phyloP scores from a whole-genome alignment of 2,797 vertebrate species.

The Onychomys arenicola region DNA sequence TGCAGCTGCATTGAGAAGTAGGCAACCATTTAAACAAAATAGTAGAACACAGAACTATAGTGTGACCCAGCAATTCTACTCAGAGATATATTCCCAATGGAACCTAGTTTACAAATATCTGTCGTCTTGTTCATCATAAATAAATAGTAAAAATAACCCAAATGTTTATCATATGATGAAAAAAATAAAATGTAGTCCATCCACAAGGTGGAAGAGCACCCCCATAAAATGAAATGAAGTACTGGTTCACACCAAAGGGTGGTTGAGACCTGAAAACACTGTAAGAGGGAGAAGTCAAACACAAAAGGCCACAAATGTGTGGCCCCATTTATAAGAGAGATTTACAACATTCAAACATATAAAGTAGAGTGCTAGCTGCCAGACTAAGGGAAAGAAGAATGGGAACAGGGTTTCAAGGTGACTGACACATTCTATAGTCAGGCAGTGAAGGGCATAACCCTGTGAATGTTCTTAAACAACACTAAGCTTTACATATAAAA shows the following conservation, averaged over 20 bases:
- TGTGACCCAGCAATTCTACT: not conserved
- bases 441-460: not conserved
- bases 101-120: not conserved
- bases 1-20: constrained; percentile 41
- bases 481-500: not conserved
- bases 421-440: not conserved
- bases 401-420: not conserved
- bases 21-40: not conserved
- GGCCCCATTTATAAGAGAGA: too few relatives aligned
- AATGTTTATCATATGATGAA: constrained; percentile 16
- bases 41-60: not conserved
- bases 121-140: not conserved
- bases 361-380: too few relatives aligned
- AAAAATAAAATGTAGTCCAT: constrained; percentile 24
- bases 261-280: too few relatives aligned
- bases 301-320: too few relatives aligned
- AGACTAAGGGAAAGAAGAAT: too few relatives aligned
- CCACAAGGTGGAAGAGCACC: too few relatives aligned
- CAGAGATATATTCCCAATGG: constrained; percentile 11
- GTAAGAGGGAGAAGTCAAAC: too few relatives aligned
- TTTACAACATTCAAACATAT: too few relatives aligned
- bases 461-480: not conserved
- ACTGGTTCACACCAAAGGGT: too few relatives aligned
- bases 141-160: constrained; percentile 13
- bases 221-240: too few relatives aligned